Evolutionary conservation across 2,888 invertebrate genomes (phyloP), one percentile per base, ranked within the genome.

Genomic region (Liopterus haemorrhoidalis): DNA sequence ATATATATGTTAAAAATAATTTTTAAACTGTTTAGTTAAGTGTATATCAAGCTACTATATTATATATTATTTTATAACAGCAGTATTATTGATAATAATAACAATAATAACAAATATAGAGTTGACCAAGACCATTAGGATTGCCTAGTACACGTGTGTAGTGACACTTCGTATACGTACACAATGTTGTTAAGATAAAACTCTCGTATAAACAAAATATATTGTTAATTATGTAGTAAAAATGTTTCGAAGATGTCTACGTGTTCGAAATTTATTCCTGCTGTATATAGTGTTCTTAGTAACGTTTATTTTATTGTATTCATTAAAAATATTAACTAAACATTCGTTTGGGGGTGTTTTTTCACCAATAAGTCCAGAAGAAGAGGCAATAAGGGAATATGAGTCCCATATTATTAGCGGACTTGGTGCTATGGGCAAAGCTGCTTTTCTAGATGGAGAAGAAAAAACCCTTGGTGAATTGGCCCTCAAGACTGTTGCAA

Each of bases 401-500:
- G 78, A 85, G 52, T 69, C 71, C 11, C 74, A 75, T 54, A 79
- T 87, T 44, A 71, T 82, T 11, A 72, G 75, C 3, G 81, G 81
- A 2, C 67, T 90, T 31, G 91, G 91, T 1, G 81, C 85, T 53
- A 71, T 75, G 38, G 91, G 85, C 0, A 73, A 72, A 9, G 76
- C 84, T 0, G 85, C 83, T 0, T 70, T 70, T 52, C 70, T 91
- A 8, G 68, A 71, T 8, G 83, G 81, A 1, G 70, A 73, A 19
- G 86, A 87, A 37, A 78, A 79, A 58, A 66, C 68, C 27, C 56
- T 72, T 16, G 85, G 83, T 2, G 84, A 88, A 48, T 74, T 77
- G 53, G 75, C 85, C 0, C 79, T 88, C 63, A 82, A 85, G 58
- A 83, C 81, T 61, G 83, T 88, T 54, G 93, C 93, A 1, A 79